These are phyloP conservation scores for Rattus rattus DNA, from an alignment of 2,113 vertebrate species.

Conservation along the genomic window DNA sequence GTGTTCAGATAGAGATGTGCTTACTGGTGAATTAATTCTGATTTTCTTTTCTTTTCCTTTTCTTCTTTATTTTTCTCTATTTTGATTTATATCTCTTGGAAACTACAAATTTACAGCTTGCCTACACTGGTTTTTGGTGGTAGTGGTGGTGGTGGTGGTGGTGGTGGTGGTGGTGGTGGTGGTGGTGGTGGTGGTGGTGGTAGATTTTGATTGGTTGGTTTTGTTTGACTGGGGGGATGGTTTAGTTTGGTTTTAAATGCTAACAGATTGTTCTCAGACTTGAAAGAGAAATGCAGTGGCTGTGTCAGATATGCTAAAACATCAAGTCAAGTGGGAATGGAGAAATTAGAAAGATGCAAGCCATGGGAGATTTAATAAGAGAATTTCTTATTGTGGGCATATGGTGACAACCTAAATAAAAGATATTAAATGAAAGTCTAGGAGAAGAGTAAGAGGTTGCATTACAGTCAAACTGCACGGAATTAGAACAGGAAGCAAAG, in stretches of 20 bases:
- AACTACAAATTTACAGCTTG: not conserved
- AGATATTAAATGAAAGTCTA: not conserved
- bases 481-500: not conserved
- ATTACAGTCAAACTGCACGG: not conserved
- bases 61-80: not conserved
- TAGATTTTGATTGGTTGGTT: not conserved
- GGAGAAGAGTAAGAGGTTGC: not conserved
- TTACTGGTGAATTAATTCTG: not conserved
- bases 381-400: not conserved
- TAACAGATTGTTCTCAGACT: not conserved
- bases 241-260: not conserved
- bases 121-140: not conserved
- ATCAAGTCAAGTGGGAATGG: not conserved
- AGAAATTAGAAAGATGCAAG: not conserved
- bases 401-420: not conserved
- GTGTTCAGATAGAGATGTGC: not conserved
- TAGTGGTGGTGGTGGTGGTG: no score
- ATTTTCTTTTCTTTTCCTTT: no score
- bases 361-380: not conserved
- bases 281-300: not conserved
- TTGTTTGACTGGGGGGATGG: not conserved
- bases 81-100: not conserved
- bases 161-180: no score
- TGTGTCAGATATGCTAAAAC: not conserved
- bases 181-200: no score